Evolutionary conservation across 2,888 invertebrate species (phyloP), one percentile per base, ranked within the genome.

Genomic region (Parapristionchus giblindavisi): DNA sequence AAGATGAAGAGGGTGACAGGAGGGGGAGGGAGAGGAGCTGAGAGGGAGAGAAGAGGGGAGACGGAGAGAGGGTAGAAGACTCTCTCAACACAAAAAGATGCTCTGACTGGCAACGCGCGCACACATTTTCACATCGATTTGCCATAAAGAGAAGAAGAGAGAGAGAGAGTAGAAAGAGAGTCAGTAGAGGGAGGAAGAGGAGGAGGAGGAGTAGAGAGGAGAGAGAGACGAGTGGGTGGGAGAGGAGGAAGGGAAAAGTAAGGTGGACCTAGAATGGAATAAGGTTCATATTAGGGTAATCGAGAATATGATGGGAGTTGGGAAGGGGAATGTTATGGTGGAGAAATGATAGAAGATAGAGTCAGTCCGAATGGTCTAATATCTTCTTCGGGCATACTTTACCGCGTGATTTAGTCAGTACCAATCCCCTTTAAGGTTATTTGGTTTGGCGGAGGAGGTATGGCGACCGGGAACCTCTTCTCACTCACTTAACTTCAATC

Each of bases 81-180:
- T 34, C 51, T 34, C 52, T 38, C 32, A 68, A 34, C 34, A 68
- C 36, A 68, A 68, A 68, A 68, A 68, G 36, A 52, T 11, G 52
- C 34, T 24, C 11, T 4, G 27, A 52, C 51, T n/a, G 32, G 32
- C 32, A 34, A 51, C 34, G 68, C 51, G 38, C 56, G 56, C 21
- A 56, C 71, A 58, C 71, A 71, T 71, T 71, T 71, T 40, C 71
- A 56, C 71, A 71, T 71, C 71, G 71, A 71, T 71, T 58, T 58
- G 58, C 56, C 71, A 71, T 58, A 58, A 71, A 56, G 58, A 58
- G 71, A 40, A 56, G 43, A 58, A 58, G 58, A 71, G 54, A 34
- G 54, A 68, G 70, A 38, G 70, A 56, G 27, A 38, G 70, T 11
- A 56, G 70, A 43, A 29, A 51, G 43, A 21, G 63, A 63, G 43